These are phyloP conservation scores for Beroe ovata DNA, from an alignment of 37 sponge, comb jelly and placozoan species.

Conservation along the genomic window DNA sequence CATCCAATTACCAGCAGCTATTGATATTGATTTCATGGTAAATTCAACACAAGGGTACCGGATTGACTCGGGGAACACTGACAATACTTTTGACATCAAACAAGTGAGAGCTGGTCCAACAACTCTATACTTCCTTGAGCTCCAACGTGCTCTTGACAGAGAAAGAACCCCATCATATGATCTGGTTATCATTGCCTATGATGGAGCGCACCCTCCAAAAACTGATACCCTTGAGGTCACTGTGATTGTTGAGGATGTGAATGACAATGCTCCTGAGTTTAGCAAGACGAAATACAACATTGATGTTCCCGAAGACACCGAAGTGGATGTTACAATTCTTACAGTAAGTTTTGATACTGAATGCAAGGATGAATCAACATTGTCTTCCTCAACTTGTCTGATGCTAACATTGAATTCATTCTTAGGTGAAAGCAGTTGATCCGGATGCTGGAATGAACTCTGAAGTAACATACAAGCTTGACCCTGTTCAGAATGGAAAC, in stretches of 20 bases:
- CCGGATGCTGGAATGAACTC: neutral
- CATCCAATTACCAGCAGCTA: neutral
- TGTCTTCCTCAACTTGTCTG: too few relatives aligned
- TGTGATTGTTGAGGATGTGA: conserved; percentile 59
- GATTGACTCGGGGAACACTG: conserved; percentile 21
- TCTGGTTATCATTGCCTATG: neutral
- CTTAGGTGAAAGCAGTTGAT: conserved; percentile 46
- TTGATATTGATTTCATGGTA: conserved; percentile 40
- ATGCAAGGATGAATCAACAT: too few relatives aligned
- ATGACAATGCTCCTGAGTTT: conserved; percentile 35
- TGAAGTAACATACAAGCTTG: neutral
- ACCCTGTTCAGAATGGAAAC: neutral
- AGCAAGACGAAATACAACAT: conserved; percentile 15
- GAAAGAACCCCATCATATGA: neutral
- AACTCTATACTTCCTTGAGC: neutral
- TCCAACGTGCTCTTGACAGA: conserved; percentile 6
- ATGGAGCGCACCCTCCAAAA: conserved; percentile 52
- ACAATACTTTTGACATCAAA: conserved; percentile 30
- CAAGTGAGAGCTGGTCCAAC: neutral
- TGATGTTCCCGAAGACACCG: conserved; percentile 10
- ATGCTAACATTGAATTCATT: too few relatives aligned
- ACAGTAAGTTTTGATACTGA: conserved; percentile 27
- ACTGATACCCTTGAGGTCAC: conserved; percentile 23
- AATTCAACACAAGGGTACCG: conserved; percentile 53
- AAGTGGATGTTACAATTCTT: neutral